phyloP scores from a whole-genome alignment of 2,888 invertebrate species.

The Drosophila phalerata region DNA sequence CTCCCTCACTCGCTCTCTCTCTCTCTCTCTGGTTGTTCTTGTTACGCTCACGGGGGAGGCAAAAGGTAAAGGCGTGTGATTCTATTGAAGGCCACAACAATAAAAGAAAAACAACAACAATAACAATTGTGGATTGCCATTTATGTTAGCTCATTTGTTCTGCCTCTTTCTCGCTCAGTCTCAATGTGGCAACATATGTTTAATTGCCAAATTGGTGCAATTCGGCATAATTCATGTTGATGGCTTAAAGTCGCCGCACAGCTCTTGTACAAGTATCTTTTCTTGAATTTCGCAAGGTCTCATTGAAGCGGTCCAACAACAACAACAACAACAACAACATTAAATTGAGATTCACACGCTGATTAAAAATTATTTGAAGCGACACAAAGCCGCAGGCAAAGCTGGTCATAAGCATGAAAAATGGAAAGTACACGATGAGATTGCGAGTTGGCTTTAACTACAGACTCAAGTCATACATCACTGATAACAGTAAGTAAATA shows the following conservation, averaged over 20 bases:
- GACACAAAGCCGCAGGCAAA: conserved; percentile 52
- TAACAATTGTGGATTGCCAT: conserved; percentile 64
- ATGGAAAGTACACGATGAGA: conserved; percentile 48
- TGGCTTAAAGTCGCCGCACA: conserved; percentile 34
- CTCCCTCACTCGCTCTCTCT: conserved; percentile 23
- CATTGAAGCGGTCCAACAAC: conserved; percentile 33
- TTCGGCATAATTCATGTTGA: conserved; percentile 76
- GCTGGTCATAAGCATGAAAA: conserved; percentile 55
- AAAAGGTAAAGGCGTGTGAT: conserved; percentile 56
- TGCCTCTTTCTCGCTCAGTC: conserved; percentile 28
- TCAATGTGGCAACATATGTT: conserved; percentile 65
- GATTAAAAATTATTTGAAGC: conserved; percentile 67
- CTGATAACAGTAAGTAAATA: conserved; percentile 62
- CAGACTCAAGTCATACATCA: conserved; percentile 23
- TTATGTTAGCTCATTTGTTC: conserved; percentile 64
- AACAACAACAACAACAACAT: conserved; percentile 29
- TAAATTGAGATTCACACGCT: conserved; percentile 72
- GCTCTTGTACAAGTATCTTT: conserved; percentile 36
- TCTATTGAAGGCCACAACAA: conserved; percentile 67
- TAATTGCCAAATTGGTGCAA: conserved; percentile 81
- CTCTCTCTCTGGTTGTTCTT: conserved; percentile 34
- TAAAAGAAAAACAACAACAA: conserved; percentile 26
- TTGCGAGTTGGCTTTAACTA: conserved; percentile 8
- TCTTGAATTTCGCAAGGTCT: conserved; percentile 67
- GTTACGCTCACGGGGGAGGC: conserved; percentile 30